A percentile compares a stretch with the other conserved stretches of the same genome.
Conservation (phyloP, 2,797 vertebrate genomes). For the Poecilia gillii region DNA sequence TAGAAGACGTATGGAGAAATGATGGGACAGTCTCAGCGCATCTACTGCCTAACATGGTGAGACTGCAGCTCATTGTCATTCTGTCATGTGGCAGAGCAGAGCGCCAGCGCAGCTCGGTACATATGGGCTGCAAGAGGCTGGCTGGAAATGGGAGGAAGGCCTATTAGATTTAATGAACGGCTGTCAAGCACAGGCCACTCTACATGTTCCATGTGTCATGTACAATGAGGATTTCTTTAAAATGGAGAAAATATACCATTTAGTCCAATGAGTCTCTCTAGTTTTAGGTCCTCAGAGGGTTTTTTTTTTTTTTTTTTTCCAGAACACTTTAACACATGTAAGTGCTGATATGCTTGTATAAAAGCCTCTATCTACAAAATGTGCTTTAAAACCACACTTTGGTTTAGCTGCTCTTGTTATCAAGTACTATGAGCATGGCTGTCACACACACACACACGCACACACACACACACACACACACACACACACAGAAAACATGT, state of each 20-base stretch:
- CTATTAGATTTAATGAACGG: slow-evolving; percentile 78
- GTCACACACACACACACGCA: slow-evolving; percentile 25
- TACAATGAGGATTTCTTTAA: slow-evolving; percentile 47
- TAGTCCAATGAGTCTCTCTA: slow-evolving; percentile 14
- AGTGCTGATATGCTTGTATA: not conserved
- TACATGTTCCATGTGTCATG: slow-evolving; percentile 55
- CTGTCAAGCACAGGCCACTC: slow-evolving; percentile 69
- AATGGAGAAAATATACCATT: slow-evolving; percentile 47
- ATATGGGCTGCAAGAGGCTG: slow-evolving; percentile 63
- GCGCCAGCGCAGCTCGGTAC: slow-evolving; percentile 36
- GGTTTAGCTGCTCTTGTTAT: slow-evolving; percentile 27
- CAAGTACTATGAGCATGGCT: slow-evolving; percentile 35
- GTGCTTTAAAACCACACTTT: not conserved
- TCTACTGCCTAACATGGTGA: slow-evolving; percentile 72
- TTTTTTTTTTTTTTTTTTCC: slow-evolving; percentile 7
- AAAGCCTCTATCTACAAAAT: not conserved
- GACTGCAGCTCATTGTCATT: slow-evolving; percentile 70
- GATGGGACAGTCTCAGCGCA: slow-evolving; percentile 66
- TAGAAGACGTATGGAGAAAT: slow-evolving; percentile 58
- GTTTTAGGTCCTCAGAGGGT: slow-evolving; percentile 1
- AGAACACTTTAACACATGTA: not conserved
- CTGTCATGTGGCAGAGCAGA: slow-evolving; percentile 58
- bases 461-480: not conserved
- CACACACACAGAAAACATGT: not conserved
- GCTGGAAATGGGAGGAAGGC: slow-evolving; percentile 64